Base-by-base conservation (phyloP, 2,888 invertebrate species). In the Rhodophaea formosa region DNA sequence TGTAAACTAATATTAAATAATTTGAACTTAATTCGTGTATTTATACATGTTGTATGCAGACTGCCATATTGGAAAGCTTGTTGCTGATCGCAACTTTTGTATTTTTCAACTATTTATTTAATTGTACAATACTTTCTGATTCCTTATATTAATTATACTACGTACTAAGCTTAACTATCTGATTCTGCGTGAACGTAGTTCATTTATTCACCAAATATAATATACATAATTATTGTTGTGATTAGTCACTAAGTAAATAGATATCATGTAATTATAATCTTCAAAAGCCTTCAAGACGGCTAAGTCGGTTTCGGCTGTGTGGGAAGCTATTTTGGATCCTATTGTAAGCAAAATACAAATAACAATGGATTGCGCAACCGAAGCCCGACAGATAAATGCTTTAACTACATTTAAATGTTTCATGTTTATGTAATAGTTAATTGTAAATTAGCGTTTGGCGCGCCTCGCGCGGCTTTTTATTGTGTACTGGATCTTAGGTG, bases 341-440 rank as follows among this genome's bases (percentile, higher is more conserved):
- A 53, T 47, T 46, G 45, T 10, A 7, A 55, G 46, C 14, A 14
- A 29, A 42, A 23, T 59, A 54, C 43, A 35, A 39, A 56, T 52
- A 15, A 56, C 8, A 57, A 62, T 60, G 60, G 62, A 61, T 67
- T 64, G 71, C 74, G 73, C 80, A 69, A 74, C 78, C 79, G 83
- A 73, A 72, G 67, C 65, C 75, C 77, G 82, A 82, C 85, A 82
- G 67, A 81, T 71, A 82, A 88, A 90, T 88, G 90, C 90, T 90
- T 90, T 91, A 91, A 90, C 81, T 90, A 91, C 74, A 77, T 80
- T 84, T 88, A 84, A 90, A 88, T 86, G 84, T 88, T 89, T 81
- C 86, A 83, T 75, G 82, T 84, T 84, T 84, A 82, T 73, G 72
- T 80, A 77, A 79, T 77, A 83, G 77, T 77, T 82, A 84, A 76